Evolutionary conservation across 2,888 invertebrate species (phyloP), one percentile per base, ranked within the genome.

Genomic region (Heterodera filipjevi): DNA sequence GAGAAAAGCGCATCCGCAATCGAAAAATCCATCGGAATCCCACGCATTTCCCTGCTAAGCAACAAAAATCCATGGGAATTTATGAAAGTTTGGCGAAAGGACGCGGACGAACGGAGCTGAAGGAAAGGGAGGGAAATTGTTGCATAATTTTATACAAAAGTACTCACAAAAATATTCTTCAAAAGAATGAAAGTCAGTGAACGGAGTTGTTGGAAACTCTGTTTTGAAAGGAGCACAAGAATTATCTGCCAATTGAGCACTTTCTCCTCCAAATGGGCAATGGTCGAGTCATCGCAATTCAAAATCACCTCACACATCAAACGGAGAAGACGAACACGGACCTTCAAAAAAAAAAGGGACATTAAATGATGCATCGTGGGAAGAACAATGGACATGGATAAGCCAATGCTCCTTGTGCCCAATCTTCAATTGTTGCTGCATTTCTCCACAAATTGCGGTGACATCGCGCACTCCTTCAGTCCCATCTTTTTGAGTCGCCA

Each of bases 1-100:
- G 86, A 85, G 72, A 88, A 88, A 1, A 87, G 73, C 1, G 85
- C 82, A 71, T 88, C 86, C 27, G 84, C 84, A 16, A 86, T 83
- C 32, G 74, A 75, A 59, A 79, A 72, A 44, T 84, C 83, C 12
- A 85, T 77, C 5, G 79, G 81, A 35, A 82, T 78, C 22, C 81
- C 80, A 44, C 82, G 76, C 22, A 89, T 76, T 78, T 89, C 87
- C 12, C 85, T 85, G 16, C 87, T 85, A 33, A 89, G 80, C 68
- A 89, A 81, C 3, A 83, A 76, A 77, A 88, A 89, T 46, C 87
- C 88, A 70, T 83, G 79, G 70, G 81, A 73, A 27, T 80, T 80
- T 68, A 84, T 79, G 71, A 87, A 86, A 49, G 81, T 81, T 70
- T 82, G 77, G 49, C 84, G 84, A 39, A 82, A 80, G 39, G 81